Evolutionary conservation across 2,888 invertebrate species (phyloP).

Genomic region (Mimas tiliae): DNA sequence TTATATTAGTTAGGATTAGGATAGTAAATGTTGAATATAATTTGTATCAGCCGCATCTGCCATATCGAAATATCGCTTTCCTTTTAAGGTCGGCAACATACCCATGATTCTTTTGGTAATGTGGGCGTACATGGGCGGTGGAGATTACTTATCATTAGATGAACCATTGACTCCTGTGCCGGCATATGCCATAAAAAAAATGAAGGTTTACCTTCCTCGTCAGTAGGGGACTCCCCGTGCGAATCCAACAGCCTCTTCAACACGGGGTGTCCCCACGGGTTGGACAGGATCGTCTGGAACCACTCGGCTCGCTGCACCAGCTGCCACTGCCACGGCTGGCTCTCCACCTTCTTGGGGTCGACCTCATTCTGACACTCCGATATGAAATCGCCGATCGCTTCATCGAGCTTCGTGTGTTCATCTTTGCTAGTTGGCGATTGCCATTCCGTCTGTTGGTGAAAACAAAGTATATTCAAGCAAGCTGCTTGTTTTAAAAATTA

Average conservation of each 20-base stretch:
- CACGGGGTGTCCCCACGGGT: slow-evolving; percentile 84
- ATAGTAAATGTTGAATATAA: no score
- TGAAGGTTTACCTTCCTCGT: slow-evolving; percentile 60
- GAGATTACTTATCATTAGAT: no score
- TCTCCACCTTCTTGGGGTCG: slow-evolving; percentile 61
- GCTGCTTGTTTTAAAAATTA: background rate
- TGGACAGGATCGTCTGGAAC: slow-evolving; percentile 78
- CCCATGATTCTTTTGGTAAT: no score
- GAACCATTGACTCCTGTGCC: no score
- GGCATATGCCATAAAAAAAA: no score
- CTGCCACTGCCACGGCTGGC: slow-evolving; percentile 60
- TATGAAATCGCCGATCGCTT: slow-evolving; percentile 65
- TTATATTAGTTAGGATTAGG: no score
- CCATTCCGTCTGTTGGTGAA: slow-evolving; percentile 69
- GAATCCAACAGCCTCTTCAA: slow-evolving; percentile 83
- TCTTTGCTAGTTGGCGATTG: slow-evolving; percentile 60
- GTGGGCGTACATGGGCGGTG: no score
- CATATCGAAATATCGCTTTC: no score
- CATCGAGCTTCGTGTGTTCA: slow-evolving; percentile 57
- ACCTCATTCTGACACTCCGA: slow-evolving; percentile 63
- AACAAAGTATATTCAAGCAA: background rate
- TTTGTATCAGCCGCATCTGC: background rate
- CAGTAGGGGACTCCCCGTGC: slow-evolving; percentile 73
- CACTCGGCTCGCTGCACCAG: slow-evolving; percentile 84
- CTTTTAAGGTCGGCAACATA: no score